Evolutionary conservation across 2,888 invertebrate species (phyloP), one percentile per base, ranked within the genome.

Genomic region (Sarcophaga rosellei): DNA sequence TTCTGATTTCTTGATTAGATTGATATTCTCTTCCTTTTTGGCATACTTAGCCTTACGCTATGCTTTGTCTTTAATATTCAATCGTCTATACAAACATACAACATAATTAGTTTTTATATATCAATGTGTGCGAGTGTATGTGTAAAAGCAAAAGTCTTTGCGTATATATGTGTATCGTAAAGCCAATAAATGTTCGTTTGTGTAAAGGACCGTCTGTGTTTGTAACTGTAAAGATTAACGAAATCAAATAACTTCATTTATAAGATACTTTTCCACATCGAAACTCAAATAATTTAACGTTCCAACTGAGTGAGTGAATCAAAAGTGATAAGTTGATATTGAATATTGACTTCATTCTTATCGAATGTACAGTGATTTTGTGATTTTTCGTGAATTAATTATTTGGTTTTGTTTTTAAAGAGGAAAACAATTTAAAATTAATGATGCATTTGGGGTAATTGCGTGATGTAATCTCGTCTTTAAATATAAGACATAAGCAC

Each of bases 1-100:
- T 53, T 76, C 17, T 59, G 66, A 66, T 76, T 76, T 65, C 23
- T 57, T 57, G 53, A 74, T 65, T 23, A 75, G 47, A 15, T 53
- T 44, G n/a, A 35, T 35, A 35, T 35, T 35, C 35, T 35, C 35
- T 35, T 35, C 8, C 61, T 61, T 61, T 61, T 61, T 17, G 0
- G 10, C 8, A 35, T 61, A 2, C n/a, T 61, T 10, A 10, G 4
- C n/a, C n/a, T 61, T 10, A 10, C 20, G 1, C n/a, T 8, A 44
- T 45, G n/a, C 10, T 35, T 35, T 35, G 10, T 35, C 8, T 35
- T 35, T 35, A 10, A 35, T 10, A 35, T 35, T 35, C 35, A 35
- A 35, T 10, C 35, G 35, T 35, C 35, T 35, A 35, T 35, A 35
- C 35, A 35, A 35, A 35, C 35, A 2, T 35, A 35, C 35, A 35